Evolutionary conservation across 2,797 vertebrate species (phyloP), one percentile per base, ranked within the genome.

Genomic region (Strix occidentalis): DNA sequence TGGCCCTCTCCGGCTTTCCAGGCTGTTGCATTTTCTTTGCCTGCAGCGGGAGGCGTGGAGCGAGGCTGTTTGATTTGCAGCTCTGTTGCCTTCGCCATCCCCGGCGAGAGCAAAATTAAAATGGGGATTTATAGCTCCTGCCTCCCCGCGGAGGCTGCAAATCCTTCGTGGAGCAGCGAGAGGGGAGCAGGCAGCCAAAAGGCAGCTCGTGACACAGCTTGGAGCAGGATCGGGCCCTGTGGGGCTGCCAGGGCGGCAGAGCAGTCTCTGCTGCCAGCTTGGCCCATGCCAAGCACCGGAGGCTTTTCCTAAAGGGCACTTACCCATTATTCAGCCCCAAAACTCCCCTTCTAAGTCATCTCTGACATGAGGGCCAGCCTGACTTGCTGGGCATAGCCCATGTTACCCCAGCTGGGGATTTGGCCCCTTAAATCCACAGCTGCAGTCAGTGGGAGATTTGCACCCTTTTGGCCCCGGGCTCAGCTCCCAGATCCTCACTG

Each of bases 221-320:
- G 2, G 56, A 17, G 54, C 39, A 58, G 66, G 79, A 71, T 43
- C 10, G 4, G 66, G 21, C 35, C 90, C 79, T 6, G 4, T 15
- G 43, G 65, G 35, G 43, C 64, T 70, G 50, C 79, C 90, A 20
- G 64, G 51, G 64, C 0, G 1, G 21, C 1, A 3, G 16, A 77
- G 60, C 13, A 9, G 48, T 25, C 11, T 5, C 14, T n/a, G n/a
- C 46, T 56, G 35, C 86, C 69, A n/a, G n/a, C 45, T 33, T 9
- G 53, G 45, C 19, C 68, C 9, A 0, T 18, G 48, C 29, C 53
- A 2, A 17, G 60, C 2, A 2, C 74, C 4, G 0, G 31, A 15
- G 64, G 51, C 33, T 65, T 71, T 66, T 53, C 10, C n/a, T 15
- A 9, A 60, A 26, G 39, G 35, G 12, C 33, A 1, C 18, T 58